Base-by-base conservation (phyloP, 2,797 vertebrate genomes). In the Sphaeramia orbicularis region DNA sequence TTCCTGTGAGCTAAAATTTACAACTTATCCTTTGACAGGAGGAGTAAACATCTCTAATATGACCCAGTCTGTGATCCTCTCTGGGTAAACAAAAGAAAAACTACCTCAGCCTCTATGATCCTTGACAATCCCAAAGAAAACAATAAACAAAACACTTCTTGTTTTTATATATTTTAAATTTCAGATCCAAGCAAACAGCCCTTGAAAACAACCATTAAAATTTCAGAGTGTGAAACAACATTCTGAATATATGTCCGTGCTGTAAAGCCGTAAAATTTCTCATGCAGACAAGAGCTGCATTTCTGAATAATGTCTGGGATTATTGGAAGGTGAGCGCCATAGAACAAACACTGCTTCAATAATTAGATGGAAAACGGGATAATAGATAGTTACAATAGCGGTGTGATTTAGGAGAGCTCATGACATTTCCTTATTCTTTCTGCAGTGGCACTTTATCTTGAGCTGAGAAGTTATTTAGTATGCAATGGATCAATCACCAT, bases 11-110 rank as follows among this genome's bases (percentile, higher is more conserved):
- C 80, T 83, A 78, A 88, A 88, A 88, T 89, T 83, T 89, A 92
- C 85, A 90, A 86, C 84, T 88, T 84, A 84, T 92, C 83, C 85
- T 82, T 78, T 87, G 90, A 91, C 90, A 85, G 88, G 71, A 76
- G 83, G 76, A 84, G 85, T 88, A 91, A 90, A 92, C 88, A 89
- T 85, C 61, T 87, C 72, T 87, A 88, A 84, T 81, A 78, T 86
- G 86, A 90, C 86, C 86, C 79, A 74, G 70, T 44, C 81, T 80
- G 78, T 81, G 84, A 88, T 89, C 80, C 67, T 85, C 37, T 15
- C 37, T 8, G 10, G 32, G 74, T 76, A 86, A 87, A 86, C 84
- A 89, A 87, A 85, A 78, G 69, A 71, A 84, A 83, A 79, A 60
- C 77, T 71, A 62, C 62, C 83, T 74, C 75, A 67, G 78, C 63